Evolutionary conservation across 2,113 vertebrate genomes (phyloP), one percentile per base, ranked within the genome.

Genomic region (Falcunculus frontatus): DNA sequence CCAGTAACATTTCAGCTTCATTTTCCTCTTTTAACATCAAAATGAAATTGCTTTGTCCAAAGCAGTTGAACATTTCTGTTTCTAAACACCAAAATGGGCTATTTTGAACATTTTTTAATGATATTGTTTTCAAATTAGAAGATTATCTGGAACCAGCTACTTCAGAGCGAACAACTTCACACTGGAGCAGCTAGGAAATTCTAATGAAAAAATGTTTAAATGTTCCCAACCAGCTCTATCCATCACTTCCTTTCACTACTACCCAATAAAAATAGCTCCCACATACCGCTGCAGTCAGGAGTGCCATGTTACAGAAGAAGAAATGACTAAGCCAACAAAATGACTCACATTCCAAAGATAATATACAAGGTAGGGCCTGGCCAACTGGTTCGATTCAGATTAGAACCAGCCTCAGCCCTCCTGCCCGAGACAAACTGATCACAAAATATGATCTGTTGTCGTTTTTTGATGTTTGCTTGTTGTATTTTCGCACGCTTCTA

Each of bases 281-380:
- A 94, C 95, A 95, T 96, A 93, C 96, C 87, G 2, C 89, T 85
- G 91, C 90, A 89, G 94, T 87, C 87, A 93, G 95, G 91, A 96
- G 94, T 96, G 95, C 96, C 93, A 96, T 96, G 87, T 96, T 97
- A 96, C 94, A 91, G 91, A 90, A 95, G 87, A 91, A 90, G 81
- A 85, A 97, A 97, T 90, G 94, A 87, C 89, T 90, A 95, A 95
- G 89, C 94, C 96, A 97, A 96, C 94, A 93, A 94, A 97, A 97
- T 95, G 87, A 97, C 96, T 96, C 91, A 44, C 95, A 96, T 96
- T 95, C 95, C 96, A 97, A 96, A 97, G 96, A 96, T 95, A 96
- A 97, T 97, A 95, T 95, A 91, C 95, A 96, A 95, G 95, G 94
- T 94, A 97, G 95, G 84, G 89, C 94, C 91, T 42, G 84, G 94